Base-by-base conservation (phyloP, 2,113 vertebrate species). In the Haliaeetus leucogaster region DNA sequence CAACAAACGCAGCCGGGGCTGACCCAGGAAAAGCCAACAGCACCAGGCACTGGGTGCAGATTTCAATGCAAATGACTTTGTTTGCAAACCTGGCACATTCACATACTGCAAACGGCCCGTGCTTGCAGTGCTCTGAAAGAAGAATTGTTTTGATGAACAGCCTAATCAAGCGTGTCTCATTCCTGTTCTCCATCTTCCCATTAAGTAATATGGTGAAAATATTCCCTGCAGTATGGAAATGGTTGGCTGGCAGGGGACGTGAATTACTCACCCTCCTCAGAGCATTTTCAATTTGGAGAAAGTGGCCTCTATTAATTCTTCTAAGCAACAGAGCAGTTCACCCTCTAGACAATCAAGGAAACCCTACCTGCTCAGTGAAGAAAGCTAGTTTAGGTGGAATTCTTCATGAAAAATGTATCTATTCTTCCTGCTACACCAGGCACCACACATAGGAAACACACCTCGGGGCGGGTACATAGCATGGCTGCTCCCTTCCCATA, bases 61-160 rank as follows among this genome's bases (percentile, higher is more conserved):
- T 42, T 55, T 59, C 62, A 43, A 4, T 4, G 3, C 0, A 2
- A 72, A 8, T 13, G 3, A 16, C 0, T 0, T 12, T 4, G 52
- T n/a, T 7, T 22, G 27, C 73, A 65, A 53, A 47, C 16, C 21
- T 21, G 65, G 47, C 56, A 30, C 30, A 0, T 25, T 9, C 36
- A 26, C 14, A 4, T 21, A 3, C 30, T 2, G 34, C 70, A 43
- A 50, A 36, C 7, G 1, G 47, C 40, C 48, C 0, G 0, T 2
- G 9, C 68, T 16, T 38, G 43, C 0, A 2, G 68, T 70, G 68
- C 40, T 53, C 70, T 16, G 32, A 11, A 55, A 73, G 47, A 43
- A 61, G 61, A 86, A 25, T 5, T 86, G 26, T 19, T 73, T 3
- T 61, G 63, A 67, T 45, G 27, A 86, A 52, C 53, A 68, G 43